Conservation (phyloP, 2,888 invertebrate species). For the Drosophila robusta region DNA sequence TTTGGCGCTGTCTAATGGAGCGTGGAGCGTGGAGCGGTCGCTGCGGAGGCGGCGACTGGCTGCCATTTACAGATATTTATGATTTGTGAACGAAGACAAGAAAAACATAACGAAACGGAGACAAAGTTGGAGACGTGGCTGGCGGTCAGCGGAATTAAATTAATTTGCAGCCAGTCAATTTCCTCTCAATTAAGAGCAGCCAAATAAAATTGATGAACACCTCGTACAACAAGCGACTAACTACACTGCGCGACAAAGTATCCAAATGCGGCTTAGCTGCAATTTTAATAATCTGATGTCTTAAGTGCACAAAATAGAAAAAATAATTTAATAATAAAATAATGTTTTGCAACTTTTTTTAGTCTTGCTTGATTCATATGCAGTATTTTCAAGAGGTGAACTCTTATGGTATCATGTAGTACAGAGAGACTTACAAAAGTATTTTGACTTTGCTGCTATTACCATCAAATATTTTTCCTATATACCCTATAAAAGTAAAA, state of each 20-base stretch:
- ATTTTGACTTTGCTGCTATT: too few relatives aligned
- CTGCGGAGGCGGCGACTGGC: slow-evolving; percentile 40
- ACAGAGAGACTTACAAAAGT: too few relatives aligned
- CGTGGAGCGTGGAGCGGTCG: slow-evolving; percentile 62
- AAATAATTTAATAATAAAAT: too few relatives aligned
- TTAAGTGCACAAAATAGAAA: too few relatives aligned
- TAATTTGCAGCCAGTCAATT: slow-evolving; percentile 60
- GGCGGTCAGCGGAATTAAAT: slow-evolving; percentile 56
- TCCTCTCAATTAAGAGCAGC: slow-evolving; percentile 55
- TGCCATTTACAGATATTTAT: slow-evolving; percentile 82
- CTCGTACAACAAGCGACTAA: slow-evolving; percentile 44
- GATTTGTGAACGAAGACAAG: slow-evolving; percentile 67
- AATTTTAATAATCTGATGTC: too few relatives aligned
- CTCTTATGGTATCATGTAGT: too few relatives aligned
- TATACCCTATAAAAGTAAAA: too few relatives aligned
- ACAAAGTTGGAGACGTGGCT: slow-evolving; percentile 31
- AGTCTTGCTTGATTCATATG: too few relatives aligned
- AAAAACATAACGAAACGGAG: slow-evolving; percentile 14
- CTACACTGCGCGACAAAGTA: slow-evolving; percentile 6
- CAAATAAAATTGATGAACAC: slow-evolving; percentile 40
- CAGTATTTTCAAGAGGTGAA: too few relatives aligned
- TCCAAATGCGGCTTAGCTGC: not conserved
- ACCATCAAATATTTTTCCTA: too few relatives aligned
- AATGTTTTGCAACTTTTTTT: too few relatives aligned
- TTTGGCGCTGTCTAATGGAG: slow-evolving; percentile 64